Conservation (phyloP, 2,888 invertebrate species). For the Melitaea athalia region DNA sequence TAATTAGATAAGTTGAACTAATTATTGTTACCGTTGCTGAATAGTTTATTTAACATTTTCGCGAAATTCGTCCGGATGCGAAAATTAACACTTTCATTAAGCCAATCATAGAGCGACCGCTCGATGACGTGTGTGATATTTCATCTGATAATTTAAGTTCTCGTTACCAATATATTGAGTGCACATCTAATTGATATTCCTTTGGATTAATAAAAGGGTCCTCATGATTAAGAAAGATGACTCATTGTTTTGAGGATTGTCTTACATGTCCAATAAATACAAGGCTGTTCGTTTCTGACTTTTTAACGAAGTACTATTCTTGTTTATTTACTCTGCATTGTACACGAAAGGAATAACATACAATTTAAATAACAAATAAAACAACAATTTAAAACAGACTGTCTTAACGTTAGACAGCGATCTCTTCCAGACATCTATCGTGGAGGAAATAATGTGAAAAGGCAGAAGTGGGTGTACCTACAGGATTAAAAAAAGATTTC, state of each 20-base stretch:
- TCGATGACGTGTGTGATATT: constrained; percentile 30
- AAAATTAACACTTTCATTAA: constrained; percentile 33
- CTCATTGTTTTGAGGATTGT: not conserved
- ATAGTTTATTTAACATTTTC: constrained; percentile 8
- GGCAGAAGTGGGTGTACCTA: too few relatives aligned
- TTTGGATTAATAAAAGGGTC: constrained; percentile 23
- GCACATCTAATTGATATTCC: constrained; percentile 23
- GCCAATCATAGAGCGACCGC: constrained; percentile 24
- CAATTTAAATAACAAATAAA: too few relatives aligned
- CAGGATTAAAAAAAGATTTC: too few relatives aligned
- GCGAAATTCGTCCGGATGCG: constrained; percentile 30
- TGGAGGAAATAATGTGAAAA: too few relatives aligned
- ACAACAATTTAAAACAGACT: too few relatives aligned
- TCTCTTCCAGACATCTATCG: too few relatives aligned
- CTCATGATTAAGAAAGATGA: constrained; percentile 13
- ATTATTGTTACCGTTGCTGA: not conserved
- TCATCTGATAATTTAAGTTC: constrained; percentile 26
- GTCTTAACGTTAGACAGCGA: too few relatives aligned
- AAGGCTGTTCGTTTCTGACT: too few relatives aligned
- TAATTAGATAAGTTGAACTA: not conserved
- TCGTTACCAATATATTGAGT: constrained; percentile 25
- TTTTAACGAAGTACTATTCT: too few relatives aligned
- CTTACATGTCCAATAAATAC: not conserved
- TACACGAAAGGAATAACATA: too few relatives aligned
- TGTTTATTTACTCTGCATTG: too few relatives aligned